A percentile compares a stretch with the other conserved stretches of the same genome.
These are phyloP conservation scores for Scaptomyza polygonia DNA, from an alignment of 2,888 invertebrate species.

Conservation along the genomic window DNA sequence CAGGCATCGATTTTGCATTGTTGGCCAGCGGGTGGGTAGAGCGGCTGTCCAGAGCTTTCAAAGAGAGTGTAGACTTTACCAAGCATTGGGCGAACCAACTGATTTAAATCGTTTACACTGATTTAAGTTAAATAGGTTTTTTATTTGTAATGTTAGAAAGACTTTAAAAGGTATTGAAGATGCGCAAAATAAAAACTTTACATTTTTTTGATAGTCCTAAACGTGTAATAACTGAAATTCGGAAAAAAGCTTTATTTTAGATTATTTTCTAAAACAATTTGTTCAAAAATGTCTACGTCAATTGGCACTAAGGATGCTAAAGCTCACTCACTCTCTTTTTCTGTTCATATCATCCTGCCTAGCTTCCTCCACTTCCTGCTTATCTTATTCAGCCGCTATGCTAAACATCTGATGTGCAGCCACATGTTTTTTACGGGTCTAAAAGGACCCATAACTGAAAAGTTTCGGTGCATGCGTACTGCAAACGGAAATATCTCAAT, in stretches of 20 bases:
- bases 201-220: no score
- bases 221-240: no score
- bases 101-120: slow-evolving; percentile 8
- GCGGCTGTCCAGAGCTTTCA: slow-evolving; percentile 55
- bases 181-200: no score
- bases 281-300: background rate
- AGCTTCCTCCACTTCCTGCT: background rate
- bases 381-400: slow-evolving; percentile 3
- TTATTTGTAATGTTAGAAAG: no score
- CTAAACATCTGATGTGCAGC: slow-evolving; percentile 63
- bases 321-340: background rate
- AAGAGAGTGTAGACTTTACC: slow-evolving; percentile 52
- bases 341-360: background rate
- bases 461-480: slow-evolving; percentile 68
- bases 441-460: slow-evolving; percentile 26
- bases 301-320: background rate
- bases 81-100: slow-evolving; percentile 19
- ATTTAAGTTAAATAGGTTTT: background rate
- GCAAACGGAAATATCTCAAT: slow-evolving; percentile 59
- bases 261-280: background rate
- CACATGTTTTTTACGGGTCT: slow-evolving; percentile 60
- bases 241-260: background rate
- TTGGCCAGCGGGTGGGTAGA: slow-evolving; percentile 30
- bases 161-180: no score
- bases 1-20: slow-evolving; percentile 67